Percentiles rank a stretch among this genome's conserved stretches.
Evolutionary conservation across 1,140 invertebrate species (phyloP).

Genomic region (Pararge aegeria): DNA sequence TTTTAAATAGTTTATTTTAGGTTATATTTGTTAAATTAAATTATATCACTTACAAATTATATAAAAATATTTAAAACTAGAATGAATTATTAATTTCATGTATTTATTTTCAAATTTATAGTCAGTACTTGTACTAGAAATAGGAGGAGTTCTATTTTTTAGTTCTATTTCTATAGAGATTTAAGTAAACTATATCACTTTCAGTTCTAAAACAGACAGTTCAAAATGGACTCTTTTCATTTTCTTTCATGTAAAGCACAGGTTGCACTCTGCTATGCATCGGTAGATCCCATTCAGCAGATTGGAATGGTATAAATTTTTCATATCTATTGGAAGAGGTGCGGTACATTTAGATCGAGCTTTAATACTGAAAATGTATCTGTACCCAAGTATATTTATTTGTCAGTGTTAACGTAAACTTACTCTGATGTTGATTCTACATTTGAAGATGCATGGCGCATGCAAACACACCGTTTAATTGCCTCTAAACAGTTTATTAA

Average conservation of each 20-base stretch:
- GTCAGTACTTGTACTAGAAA: too few relatives aligned
- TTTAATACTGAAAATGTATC: background rate
- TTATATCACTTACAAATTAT: too few relatives aligned
- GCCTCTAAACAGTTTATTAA: too few relatives aligned
- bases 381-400: background rate
- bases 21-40: too few relatives aligned
- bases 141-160: background rate
- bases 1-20: too few relatives aligned
- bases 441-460: too few relatives aligned
- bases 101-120: too few relatives aligned
- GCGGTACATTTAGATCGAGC: background rate
- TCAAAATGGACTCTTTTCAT: conserved; percentile 1
- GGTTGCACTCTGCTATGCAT: conserved; percentile 14
- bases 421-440: too few relatives aligned
- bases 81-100: too few relatives aligned
- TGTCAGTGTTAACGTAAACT: background rate
- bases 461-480: too few relatives aligned
- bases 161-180: background rate
- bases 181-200: background rate
- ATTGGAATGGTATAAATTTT: conserved; percentile 22
- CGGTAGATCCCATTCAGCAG: conserved; percentile 16
- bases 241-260: conserved; percentile 14
- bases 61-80: too few relatives aligned
- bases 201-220: background rate
- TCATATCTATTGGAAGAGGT: conserved; percentile 15